phyloP scores from a whole-genome alignment of 2,113 vertebrate species.

The Rousettus leschenaultii region DNA sequence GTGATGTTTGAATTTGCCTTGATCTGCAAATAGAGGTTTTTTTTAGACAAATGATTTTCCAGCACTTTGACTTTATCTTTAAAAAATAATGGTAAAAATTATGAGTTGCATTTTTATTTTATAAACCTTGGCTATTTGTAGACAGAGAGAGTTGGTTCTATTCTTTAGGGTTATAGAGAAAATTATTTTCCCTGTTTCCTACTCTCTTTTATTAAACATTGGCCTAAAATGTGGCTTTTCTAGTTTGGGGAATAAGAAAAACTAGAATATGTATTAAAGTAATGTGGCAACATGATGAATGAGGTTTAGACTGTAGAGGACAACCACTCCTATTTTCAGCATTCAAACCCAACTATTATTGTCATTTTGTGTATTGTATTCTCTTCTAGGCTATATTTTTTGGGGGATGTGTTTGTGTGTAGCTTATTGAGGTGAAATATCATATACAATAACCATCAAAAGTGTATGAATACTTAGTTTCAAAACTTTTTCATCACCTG shows the following conservation, averaged over 20 bases:
- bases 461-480: neutral
- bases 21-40: neutral
- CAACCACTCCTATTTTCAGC: neutral
- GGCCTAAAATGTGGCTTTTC: neutral
- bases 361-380: neutral
- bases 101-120: neutral
- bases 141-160: neutral
- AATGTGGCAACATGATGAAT: neutral
- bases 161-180: neutral
- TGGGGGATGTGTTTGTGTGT: neutral
- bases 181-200: neutral
- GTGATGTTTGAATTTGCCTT: neutral
- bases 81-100: neutral
- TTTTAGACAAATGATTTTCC: slow-evolving; percentile 4
- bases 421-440: neutral
- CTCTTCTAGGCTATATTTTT: neutral
- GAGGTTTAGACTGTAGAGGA: neutral
- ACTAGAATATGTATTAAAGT: neutral
- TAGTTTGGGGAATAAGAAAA: neutral
- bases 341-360: neutral
- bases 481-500: neutral
- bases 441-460: neutral
- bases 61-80: neutral
- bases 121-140: neutral
- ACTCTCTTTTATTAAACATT: neutral